phyloP scores from a whole-genome alignment of 1,140 invertebrate genomes.

The Microplitis mediator region DNA sequence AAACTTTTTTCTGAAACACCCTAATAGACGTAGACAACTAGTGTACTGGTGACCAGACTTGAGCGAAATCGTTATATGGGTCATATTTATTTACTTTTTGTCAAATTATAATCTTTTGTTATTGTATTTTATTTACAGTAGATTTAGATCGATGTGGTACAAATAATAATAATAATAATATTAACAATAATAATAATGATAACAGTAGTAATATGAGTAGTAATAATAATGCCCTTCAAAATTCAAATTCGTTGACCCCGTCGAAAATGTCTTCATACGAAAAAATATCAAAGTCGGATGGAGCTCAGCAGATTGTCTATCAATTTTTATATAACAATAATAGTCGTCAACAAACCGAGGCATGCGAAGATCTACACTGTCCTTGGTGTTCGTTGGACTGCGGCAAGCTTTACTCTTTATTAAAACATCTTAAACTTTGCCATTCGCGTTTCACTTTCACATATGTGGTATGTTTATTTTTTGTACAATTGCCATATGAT shows the following conservation, averaged over 20 bases:
- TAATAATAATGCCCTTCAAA: slow-evolving; percentile 52
- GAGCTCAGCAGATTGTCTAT: slow-evolving; percentile 80
- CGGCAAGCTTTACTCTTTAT: slow-evolving; percentile 81
- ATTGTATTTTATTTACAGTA: slow-evolving; percentile 41
- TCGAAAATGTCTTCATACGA: slow-evolving; percentile 49
- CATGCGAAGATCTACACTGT: slow-evolving; percentile 88
- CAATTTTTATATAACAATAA: slow-evolving; percentile 97
- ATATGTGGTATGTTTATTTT: slow-evolving; percentile 74
- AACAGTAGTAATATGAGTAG: slow-evolving; percentile 53
- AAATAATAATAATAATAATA: slow-evolving; percentile 39
- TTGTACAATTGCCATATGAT: not conserved
- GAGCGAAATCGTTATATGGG: no score
- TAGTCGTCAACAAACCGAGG: slow-evolving; percentile 92
- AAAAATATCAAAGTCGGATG: slow-evolving; percentile 51
- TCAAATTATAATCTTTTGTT: not conserved
- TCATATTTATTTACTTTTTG: not conserved
- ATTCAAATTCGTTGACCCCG: slow-evolving; percentile 52
- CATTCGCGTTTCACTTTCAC: slow-evolving; percentile 93
- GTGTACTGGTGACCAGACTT: no score
- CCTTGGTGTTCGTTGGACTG: slow-evolving; percentile 95
- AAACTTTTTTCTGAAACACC: no score
- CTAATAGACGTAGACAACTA: no score
- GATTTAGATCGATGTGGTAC: slow-evolving; percentile 51
- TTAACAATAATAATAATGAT: slow-evolving; percentile 31
- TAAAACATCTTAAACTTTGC: slow-evolving; percentile 92